Evolutionary conservation across 2,797 vertebrate species (phyloP), one percentile per base, ranked within the genome.

Genomic region (Epinephelus malabaricus): DNA sequence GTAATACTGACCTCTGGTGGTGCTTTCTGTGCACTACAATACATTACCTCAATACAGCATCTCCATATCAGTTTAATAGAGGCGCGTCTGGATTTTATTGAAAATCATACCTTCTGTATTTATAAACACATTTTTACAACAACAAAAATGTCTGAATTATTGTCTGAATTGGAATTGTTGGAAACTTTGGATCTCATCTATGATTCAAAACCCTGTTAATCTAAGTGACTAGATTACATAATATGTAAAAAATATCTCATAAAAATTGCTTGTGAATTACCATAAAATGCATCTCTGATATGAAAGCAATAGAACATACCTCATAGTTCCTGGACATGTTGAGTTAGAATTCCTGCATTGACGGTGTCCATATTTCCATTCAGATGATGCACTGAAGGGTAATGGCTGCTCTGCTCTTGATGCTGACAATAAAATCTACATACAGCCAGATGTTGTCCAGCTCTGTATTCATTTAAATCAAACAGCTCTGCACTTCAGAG

Each of bases 311-410:
- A n/a, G 3, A 49, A 89, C 90, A 59, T 87, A 96, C 96, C 95
- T 96, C 96, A 96, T 95, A 94, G 94, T 93, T 94, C 92, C 93
- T 95, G 95, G 95, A 92, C 96, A 96, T 96, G 94, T 89, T 96
- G 93, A 92, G 90, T 95, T 87, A 92, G 86, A 94, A 94, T 83
- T 68, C 88, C 67, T 92, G 80, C 82, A 82, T 67, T 90, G 89
- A 88, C 78, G 70, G 89, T 86, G 90, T 95, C 94, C 95, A 96
- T 96, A 89, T 95, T 95, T 93, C 89, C 89, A 94, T 93, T 85
- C 88, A 93, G 89, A 84, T 89, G 91, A 85, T 79, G 76, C 90
- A 76, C 83, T 86, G 88, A 86, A 81, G 85, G 78, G 76, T 75
- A 76, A 82, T 86, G 86, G 88, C 77, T 85, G 85, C 76, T 90